These are phyloP conservation scores for Nymphalis urticae DNA, from an alignment of 2,888 invertebrate species.

Conservation along the genomic window DNA sequence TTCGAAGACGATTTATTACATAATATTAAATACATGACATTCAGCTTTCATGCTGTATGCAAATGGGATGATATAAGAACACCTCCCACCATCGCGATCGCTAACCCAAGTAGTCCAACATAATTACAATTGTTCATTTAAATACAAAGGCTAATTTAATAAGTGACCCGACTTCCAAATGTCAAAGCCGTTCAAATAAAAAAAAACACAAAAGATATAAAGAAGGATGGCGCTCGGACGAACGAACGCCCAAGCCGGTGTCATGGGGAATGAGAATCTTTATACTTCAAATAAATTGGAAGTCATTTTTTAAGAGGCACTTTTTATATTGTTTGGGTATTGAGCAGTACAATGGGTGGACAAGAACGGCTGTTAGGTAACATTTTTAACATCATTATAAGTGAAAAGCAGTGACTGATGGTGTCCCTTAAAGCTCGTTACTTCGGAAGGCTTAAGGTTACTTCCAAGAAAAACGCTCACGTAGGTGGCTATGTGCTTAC, in stretches of 20 bases:
- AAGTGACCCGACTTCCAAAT: slow-evolving; percentile 77
- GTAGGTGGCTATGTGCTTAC: slow-evolving; percentile 43
- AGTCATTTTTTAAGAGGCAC: slow-evolving; percentile 73
- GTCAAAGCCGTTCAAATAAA: slow-evolving; percentile 75
- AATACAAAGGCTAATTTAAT: slow-evolving; percentile 82
- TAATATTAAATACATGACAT: neutral
- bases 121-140: slow-evolving; percentile 77
- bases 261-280: slow-evolving; percentile 76
- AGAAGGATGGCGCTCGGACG: slow-evolving; percentile 68
- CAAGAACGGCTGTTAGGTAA: slow-evolving; percentile 77
- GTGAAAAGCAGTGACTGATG: slow-evolving; percentile 77
- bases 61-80: slow-evolving; percentile 17
- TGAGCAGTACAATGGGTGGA: slow-evolving; percentile 78
- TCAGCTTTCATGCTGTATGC: neutral
- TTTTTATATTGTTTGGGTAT: slow-evolving; percentile 66
- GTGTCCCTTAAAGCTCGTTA: slow-evolving; percentile 49
- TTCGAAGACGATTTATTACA: neutral
- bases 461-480: slow-evolving; percentile 48
- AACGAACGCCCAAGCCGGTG: slow-evolving; percentile 70
- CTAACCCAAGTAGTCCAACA: slow-evolving; percentile 48
- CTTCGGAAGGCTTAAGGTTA: slow-evolving; percentile 44
- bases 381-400: slow-evolving; percentile 82
- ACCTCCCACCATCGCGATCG: slow-evolving; percentile 28
- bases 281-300: slow-evolving; percentile 78
- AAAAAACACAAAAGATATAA: slow-evolving; percentile 64